phyloP scores from a whole-genome alignment of 53 echinoderm and acorn worm species.

The Patiria pectinifera region DNA sequence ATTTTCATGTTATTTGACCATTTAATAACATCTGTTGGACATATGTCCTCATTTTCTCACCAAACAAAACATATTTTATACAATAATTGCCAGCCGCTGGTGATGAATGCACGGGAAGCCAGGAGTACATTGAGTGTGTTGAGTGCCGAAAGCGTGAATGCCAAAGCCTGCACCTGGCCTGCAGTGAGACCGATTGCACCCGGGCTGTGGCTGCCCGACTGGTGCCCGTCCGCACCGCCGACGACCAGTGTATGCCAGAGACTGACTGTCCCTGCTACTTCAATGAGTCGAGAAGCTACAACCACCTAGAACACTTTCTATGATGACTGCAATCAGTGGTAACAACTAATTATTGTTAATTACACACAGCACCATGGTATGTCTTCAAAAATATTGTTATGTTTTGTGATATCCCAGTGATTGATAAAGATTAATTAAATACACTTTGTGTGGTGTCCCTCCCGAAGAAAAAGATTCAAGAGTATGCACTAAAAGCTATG shows the following conservation, averaged over 20 bases:
- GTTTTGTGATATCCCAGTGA: too few species aligned
- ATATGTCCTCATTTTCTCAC: too few species aligned
- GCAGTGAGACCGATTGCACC: slow-evolving; percentile 53
- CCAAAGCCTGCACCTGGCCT: slow-evolving; percentile 42
- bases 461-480: too few species aligned
- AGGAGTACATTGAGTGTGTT: slow-evolving; percentile 70
- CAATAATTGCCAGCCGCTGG: slow-evolving; percentile 12
- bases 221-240: slow-evolving; percentile 53
- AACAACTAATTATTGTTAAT: not conserved
- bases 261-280: slow-evolving; percentile 74
- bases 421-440: too few species aligned
- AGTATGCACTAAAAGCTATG: too few species aligned
- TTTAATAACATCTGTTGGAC: not conserved
- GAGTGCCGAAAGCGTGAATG: slow-evolving; percentile 54
- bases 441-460: too few species aligned
- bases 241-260: slow-evolving; percentile 49
- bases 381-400: too few species aligned
- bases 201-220: slow-evolving; percentile 84
- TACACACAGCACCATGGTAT: not conserved
- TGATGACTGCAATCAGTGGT: slow-evolving; percentile 83
- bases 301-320: not conserved
- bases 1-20: too few species aligned
- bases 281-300: slow-evolving; percentile 43
- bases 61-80: not conserved
- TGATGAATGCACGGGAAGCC: slow-evolving; percentile 56